Conservation (phyloP, 1,140 invertebrate species). For the Lepidurus apus region DNA sequence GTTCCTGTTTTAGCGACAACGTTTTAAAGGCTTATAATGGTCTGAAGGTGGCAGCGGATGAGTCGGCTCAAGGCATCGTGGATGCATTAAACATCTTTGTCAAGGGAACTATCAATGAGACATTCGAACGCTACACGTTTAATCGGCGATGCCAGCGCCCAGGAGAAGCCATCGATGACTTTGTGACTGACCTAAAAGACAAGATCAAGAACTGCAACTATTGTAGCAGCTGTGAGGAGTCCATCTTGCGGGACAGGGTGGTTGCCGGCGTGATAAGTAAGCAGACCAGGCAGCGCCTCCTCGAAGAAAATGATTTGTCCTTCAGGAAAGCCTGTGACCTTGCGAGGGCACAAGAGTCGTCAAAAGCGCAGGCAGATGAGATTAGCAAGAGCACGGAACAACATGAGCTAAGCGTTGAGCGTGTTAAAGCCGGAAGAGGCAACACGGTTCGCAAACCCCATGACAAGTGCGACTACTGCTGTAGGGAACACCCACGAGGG, state of each 20-base stretch:
- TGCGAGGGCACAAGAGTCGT: background rate
- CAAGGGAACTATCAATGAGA: background rate
- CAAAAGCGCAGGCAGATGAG: background rate
- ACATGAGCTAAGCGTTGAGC: background rate
- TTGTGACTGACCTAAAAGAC: background rate
- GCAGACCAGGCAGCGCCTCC: background rate
- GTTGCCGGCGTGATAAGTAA: background rate
- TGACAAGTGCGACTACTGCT: background rate
- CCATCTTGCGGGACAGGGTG: background rate
- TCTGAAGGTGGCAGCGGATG: background rate
- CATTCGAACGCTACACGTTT: background rate
- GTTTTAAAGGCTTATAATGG: background rate
- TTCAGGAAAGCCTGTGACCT: background rate
- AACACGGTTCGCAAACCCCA: background rate
- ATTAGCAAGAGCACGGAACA: background rate
- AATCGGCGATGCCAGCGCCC: background rate
- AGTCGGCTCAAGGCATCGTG: background rate
- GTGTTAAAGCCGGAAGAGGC: background rate
- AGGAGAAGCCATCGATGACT: background rate
- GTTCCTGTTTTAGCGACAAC: background rate
- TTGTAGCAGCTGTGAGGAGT: background rate
- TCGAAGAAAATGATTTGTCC: background rate
- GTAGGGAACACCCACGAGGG: background rate
- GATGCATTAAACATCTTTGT: background rate
- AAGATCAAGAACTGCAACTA: background rate